A percentile compares a stretch with the other conserved stretches of the same genome.
Evolutionary conservation across 1,140 invertebrate species (phyloP).

Genomic region (Pseudachorutes palmiensis): DNA sequence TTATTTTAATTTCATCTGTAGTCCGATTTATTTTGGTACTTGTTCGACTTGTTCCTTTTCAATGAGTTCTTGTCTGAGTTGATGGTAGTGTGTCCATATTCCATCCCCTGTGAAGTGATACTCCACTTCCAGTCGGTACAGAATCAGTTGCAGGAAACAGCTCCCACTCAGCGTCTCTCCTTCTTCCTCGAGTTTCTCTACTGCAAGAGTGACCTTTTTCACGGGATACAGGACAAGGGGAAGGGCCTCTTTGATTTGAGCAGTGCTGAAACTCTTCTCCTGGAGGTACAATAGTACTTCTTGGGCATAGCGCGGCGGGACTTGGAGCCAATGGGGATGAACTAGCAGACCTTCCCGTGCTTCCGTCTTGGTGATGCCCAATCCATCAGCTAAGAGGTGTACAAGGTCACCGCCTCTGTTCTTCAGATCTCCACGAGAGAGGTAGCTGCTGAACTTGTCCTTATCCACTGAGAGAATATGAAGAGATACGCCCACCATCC

Average conservation of each 20-base stretch:
- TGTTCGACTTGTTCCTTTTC: neutral
- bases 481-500: conserved; percentile 48
- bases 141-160: conserved; percentile 38
- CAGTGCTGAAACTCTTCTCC: conserved; percentile 43
- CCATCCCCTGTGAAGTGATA: conserved; percentile 47
- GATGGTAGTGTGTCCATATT: conserved; percentile 38
- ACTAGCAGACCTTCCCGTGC: conserved; percentile 43
- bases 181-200: conserved; percentile 11
- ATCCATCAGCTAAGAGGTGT: conserved; percentile 40
- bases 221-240: conserved; percentile 50
- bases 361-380: conserved; percentile 38
- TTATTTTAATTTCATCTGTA: neutral
- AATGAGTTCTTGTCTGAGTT: neutral
- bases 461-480: conserved; percentile 49
- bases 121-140: conserved; percentile 45
- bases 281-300: conserved; percentile 47
- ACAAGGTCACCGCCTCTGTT: conserved; percentile 51
- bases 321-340: conserved; percentile 52
- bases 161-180: conserved; percentile 27
- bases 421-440: conserved; percentile 49
- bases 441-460: conserved; percentile 50
- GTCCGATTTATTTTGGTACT: neutral
- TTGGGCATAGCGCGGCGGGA: conserved; percentile 47
- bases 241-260: conserved; percentile 48
- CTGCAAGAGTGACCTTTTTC: conserved; percentile 39